Evolutionary conservation across 2,888 invertebrate species (phyloP), one percentile per base, ranked within the genome.

Genomic region (Lasioglossum malachurum): DNA sequence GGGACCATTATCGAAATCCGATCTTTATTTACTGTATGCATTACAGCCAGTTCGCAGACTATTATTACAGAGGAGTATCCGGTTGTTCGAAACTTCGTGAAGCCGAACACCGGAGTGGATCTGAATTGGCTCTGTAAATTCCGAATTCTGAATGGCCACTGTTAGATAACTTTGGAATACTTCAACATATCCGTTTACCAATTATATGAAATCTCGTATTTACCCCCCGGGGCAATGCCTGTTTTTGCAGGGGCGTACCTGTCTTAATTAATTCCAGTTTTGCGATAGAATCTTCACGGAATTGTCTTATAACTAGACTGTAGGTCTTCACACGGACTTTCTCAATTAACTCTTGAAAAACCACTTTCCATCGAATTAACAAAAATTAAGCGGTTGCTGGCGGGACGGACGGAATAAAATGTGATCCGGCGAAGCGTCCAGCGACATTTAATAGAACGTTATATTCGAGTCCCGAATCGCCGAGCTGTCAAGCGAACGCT

Each of bases 1-100:
- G 84, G 69, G 49, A 60, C 85, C 74, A 78, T 84, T 84, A 84
- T 84, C 78, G 85, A 78, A 84, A 84, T 84, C 78, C 78, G 85
- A 78, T 84, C 84, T 84, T 84, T 84, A 74, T 78, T 84, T 84
- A 84, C 74, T 78, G 46, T 60, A 44, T 53, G 78, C 46, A 78
- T 84, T 86, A 69, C 74, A 77, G 73, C 73, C 67, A 86, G 75
- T 76, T 79, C 23, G 67, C n/a, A 14, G 85, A 67, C 46, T 80
- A 60, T n/a, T 31, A 41, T 57, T 53, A 44, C 35, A 12, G 16
- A 23, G 38, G 27, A 74, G 73, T 74, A 84, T 73, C 67, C 27
- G 64, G 74, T 84, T 84, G 76, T 81, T 64, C 41, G 85, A 46
- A 83, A 83, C 81, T 83, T 80, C 38, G 75, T 16, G 41, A 69